phyloP scores from a whole-genome alignment of 2,797 vertebrate species.

The Arremon brunneinucha region DNA sequence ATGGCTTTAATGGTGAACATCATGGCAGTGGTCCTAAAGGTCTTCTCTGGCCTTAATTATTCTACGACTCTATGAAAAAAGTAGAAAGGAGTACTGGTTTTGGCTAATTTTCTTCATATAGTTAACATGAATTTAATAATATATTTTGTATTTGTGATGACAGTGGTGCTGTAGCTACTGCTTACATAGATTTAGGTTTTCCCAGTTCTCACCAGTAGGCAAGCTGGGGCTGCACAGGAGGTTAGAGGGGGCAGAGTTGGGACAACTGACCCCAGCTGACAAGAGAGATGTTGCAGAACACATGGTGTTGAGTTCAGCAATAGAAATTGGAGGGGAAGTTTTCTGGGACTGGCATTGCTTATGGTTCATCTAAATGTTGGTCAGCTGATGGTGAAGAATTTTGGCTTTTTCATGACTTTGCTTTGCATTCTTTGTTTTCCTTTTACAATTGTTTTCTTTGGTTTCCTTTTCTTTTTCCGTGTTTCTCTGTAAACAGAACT shows the following conservation, averaged over 20 bases:
- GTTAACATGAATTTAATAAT: not conserved
- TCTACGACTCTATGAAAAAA: not conserved
- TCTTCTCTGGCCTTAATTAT: not conserved
- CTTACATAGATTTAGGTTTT: not conserved
- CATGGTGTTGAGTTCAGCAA: not conserved
- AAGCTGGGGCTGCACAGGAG: not conserved
- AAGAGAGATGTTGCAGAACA: not conserved
- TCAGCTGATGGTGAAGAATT: not conserved
- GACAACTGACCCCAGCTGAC: not conserved
- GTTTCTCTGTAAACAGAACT: not conserved
- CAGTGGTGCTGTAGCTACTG: not conserved
- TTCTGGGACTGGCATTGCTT: not conserved
- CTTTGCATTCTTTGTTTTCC: not conserved
- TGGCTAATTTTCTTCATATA: not conserved
- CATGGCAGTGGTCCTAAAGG: not conserved
- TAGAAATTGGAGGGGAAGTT: not conserved
- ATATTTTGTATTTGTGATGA: not conserved
- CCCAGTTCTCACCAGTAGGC: not conserved
- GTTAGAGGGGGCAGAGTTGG: not conserved
- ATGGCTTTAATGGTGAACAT: not conserved
- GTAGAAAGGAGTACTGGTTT: not conserved
- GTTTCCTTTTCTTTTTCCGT: not conserved
- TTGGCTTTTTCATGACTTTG: not conserved
- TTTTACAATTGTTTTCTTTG: not conserved
- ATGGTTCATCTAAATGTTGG: not conserved